Evolutionary conservation across 1,140 invertebrate genomes (phyloP), one percentile per base, ranked within the genome.

Genomic region (Notospermus geniculatus): DNA sequence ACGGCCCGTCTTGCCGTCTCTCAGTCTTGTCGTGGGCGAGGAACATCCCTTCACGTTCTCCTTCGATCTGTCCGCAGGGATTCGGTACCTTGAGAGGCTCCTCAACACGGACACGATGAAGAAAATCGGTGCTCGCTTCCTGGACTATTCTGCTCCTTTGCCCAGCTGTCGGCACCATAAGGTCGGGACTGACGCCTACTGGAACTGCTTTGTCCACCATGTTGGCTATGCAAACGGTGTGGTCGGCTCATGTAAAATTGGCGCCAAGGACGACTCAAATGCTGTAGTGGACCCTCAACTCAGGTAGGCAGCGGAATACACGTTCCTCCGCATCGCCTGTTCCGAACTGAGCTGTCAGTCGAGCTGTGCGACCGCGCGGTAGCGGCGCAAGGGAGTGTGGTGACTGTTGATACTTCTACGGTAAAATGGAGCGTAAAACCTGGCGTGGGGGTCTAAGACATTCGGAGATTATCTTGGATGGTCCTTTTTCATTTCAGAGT

Each of bases 171-270:
- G 29, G 91, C 91, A 17, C 66, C n/a, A n/a, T n/a, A 84, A 82
- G 46, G 85, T 54, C n/a, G 45, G 22, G 0, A 57, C 59, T 15
- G 67, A 69, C 36, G 52, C 55, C 2, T 66, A 67, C 22, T 64
- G 59, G 65, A 60, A 55, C 46, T 66, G 65, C 50, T 36, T 55
- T 9, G 15, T 64, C 25, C 29, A n/a, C n/a, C n/a, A n/a, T n/a
- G n/a, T n/a, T n/a, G n/a, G n/a, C n/a, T n/a, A n/a, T n/a, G 92
- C 91, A 0, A 86, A 86, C 43, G 92, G 91, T 0, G 82, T 89
- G 64, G 80, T 86, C 5, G 83, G 87, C 0, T 82, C 89, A 0
- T 86, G 84, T 27, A 90, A 88, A 76, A 93, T 93, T 91, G 91
- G 91, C 0, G 86, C 88, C 0, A 25, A 64, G 0, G 73, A 68